A percentile compares a stretch with the other conserved stretches of the same genome.
Conservation (phyloP, 23 tunicate genomes). For the Diplosoma virens region DNA sequence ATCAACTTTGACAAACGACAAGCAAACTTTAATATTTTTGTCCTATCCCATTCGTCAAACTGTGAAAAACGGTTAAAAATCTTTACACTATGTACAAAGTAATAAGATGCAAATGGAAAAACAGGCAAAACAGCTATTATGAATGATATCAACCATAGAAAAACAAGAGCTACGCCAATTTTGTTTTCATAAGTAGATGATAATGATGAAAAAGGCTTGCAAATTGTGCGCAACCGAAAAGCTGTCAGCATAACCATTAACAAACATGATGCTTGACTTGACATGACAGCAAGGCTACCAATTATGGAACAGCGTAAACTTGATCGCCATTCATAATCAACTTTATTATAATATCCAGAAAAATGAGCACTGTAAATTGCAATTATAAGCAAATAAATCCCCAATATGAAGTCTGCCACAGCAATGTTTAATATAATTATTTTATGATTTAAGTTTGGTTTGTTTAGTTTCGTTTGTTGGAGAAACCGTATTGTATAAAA, state of each 20-base stretch:
- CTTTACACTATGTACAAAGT: conserved; percentile 15
- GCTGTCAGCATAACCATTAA: conserved; percentile 22
- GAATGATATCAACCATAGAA: neutral
- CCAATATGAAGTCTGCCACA: conserved; percentile 18
- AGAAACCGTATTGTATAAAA: neutral
- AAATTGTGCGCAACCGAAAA: neutral
- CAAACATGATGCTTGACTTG: conserved; percentile 9
- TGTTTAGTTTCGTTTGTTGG: neutral
- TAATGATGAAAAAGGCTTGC: neutral
- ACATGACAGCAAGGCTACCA: conserved; percentile 1
- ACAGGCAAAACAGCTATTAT: conserved; percentile 2
- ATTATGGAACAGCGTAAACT: neutral
- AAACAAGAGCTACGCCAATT: neutral
- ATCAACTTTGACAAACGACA: neutral
- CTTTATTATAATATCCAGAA: conserved; percentile 8
- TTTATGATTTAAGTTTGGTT: neutral
- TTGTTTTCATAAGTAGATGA: neutral
- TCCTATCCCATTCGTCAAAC: neutral
- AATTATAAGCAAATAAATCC: conserved; percentile 3
- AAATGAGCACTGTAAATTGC: conserved; percentile 5
- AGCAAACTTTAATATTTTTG: neutral
- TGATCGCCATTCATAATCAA: conserved; percentile 18
- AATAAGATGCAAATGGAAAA: neutral
- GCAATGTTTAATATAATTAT: conserved; percentile 17
- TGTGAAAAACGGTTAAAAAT: neutral